These are phyloP conservation scores for Phalloptychus januarius DNA, from an alignment of 2,797 vertebrate species.

Conservation along the genomic window DNA sequence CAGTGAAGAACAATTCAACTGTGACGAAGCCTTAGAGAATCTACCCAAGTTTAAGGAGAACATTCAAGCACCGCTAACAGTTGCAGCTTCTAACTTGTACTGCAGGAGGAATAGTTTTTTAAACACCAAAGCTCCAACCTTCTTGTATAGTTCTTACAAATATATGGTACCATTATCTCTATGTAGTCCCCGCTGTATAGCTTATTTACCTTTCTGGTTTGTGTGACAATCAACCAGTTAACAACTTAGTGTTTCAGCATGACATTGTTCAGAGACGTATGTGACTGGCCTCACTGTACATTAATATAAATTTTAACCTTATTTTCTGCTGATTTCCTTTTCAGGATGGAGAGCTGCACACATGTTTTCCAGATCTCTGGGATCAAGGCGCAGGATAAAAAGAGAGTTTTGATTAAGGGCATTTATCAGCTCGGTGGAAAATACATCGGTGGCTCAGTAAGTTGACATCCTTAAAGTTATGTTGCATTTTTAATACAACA, in stretches of 20 bases:
- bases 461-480: conserved; percentile 31
- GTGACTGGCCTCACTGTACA: background rate
- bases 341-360: conserved; percentile 65
- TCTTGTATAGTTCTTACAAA: background rate
- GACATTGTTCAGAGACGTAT: background rate
- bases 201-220: background rate
- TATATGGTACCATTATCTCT: background rate
- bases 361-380: conserved; percentile 74
- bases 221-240: conserved; percentile 2
- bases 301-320: background rate
- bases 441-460: conserved; percentile 82
- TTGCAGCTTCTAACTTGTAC: background rate
- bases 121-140: background rate
- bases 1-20: background rate
- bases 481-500: background rate
- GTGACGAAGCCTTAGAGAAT: background rate
- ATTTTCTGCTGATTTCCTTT: background rate
- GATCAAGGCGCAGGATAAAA: conserved; percentile 69
- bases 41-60: background rate
- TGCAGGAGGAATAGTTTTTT: background rate
- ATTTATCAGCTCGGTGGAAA: conserved; percentile 74
- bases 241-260: conserved; percentile 25
- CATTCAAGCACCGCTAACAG: background rate
- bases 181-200: background rate
- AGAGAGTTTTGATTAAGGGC: conserved; percentile 70